Evolutionary conservation across 2,113 vertebrate genomes (phyloP).

Genomic region (Perca fluviatilis): DNA sequence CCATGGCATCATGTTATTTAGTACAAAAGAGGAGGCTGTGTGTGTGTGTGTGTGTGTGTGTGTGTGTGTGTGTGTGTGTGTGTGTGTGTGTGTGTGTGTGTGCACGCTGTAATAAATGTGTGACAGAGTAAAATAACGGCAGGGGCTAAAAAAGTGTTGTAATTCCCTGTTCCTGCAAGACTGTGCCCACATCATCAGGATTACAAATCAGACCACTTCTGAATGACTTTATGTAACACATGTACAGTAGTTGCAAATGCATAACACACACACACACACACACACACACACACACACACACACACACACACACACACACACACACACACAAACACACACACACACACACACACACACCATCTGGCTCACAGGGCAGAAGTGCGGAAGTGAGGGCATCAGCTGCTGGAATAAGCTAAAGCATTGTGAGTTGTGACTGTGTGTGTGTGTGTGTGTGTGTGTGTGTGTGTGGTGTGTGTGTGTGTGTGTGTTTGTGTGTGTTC

Average conservation of each 20-base stretch:
- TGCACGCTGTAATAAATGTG: conserved; percentile 22
- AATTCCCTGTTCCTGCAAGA: conserved; percentile 50
- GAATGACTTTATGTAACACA: conserved; percentile 68
- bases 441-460: conserved; percentile 45
- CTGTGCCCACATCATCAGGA: conserved; percentile 54
- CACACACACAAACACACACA: not conserved
- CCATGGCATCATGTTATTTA: conserved; percentile 67
- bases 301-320: not conserved
- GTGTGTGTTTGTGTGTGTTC: not conserved
- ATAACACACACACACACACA: not conserved
- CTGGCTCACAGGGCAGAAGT: conserved; percentile 65
- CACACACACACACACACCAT: conserved; percentile 45
- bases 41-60: conserved; percentile 3
- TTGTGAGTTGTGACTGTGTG: conserved; percentile 42
- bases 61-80: conserved; percentile 13
- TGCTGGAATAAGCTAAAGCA: conserved; percentile 64
- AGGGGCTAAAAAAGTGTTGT: conserved; percentile 18
- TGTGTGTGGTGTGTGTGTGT: conserved; percentile 36
- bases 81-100: conserved; percentile 7
- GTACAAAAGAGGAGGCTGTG: conserved; percentile 61
- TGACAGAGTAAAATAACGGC: conserved; percentile 28
- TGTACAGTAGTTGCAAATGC: conserved; percentile 29
- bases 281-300: not conserved
- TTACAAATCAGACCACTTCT: conserved; percentile 55
- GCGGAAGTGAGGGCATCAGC: conserved; percentile 60